phyloP scores from a whole-genome alignment of 2,888 invertebrate genomes.

The Apodemia mormo region DNA sequence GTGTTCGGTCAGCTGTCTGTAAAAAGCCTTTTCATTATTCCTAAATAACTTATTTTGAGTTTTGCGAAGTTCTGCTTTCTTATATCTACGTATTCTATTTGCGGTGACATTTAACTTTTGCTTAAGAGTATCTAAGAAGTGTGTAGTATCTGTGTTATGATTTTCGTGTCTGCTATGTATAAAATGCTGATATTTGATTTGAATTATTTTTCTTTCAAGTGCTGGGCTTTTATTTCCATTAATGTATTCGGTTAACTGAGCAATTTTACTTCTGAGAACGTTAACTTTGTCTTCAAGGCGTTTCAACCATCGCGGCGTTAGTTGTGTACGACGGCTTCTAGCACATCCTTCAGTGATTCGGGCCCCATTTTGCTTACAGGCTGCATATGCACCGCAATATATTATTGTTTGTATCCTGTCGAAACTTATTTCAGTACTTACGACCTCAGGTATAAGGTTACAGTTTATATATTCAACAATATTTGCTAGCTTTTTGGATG shows the following conservation, averaged over 20 bases:
- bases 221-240: too few species aligned
- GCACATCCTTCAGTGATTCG: not conserved
- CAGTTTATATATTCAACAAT: constrained; percentile 22
- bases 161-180: too few species aligned
- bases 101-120: too few species aligned
- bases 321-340: not conserved
- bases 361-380: constrained; percentile 19
- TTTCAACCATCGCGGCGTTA: constrained; percentile 27
- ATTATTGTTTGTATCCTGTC: constrained; percentile 19
- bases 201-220: too few species aligned
- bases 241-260: not conserved
- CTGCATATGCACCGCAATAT: constrained; percentile 25
- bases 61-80: too few species aligned
- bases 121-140: too few species aligned
- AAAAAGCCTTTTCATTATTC: too few species aligned
- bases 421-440: constrained; percentile 20
- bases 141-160: too few species aligned
- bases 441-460: constrained; percentile 16
- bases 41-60: too few species aligned
- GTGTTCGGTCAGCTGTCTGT: too few species aligned
- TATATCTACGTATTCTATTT: too few species aligned
- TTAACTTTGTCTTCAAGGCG: constrained; percentile 25
- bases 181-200: too few species aligned
- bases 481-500: constrained; percentile 14
- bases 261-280: constrained; percentile 25